A percentile compares a stretch with the other conserved stretches of the same genome.
Evolutionary conservation across 2,888 invertebrate genomes (phyloP).

Genomic region (Tenthredo notha): DNA sequence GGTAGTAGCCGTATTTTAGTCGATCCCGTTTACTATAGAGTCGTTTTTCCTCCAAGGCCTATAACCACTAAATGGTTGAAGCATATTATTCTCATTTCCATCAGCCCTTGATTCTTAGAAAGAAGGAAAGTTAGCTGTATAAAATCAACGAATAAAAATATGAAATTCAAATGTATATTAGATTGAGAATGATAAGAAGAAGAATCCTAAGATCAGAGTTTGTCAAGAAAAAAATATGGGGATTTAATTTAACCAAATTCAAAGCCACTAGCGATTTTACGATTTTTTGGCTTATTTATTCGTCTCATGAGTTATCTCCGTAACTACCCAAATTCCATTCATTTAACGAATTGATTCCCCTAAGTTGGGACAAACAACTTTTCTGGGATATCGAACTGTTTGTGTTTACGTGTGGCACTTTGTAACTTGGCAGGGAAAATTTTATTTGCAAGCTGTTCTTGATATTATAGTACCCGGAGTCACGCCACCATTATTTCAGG

Average conservation of each 20-base stretch:
- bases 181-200: not conserved
- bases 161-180: not conserved
- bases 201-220: not conserved
- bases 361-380: not conserved
- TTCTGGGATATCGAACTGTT: constrained; percentile 13
- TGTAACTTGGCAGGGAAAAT: constrained; percentile 6
- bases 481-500: not conserved
- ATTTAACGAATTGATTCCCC: not conserved
- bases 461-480: not conserved
- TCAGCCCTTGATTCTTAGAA: not conserved
- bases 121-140: not conserved
- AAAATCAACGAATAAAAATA: not conserved
- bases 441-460: not conserved
- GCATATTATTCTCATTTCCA: not conserved
- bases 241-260: constrained; percentile 20
- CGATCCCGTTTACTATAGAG: not conserved
- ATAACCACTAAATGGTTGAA: constrained; percentile 1
- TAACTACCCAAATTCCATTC: not conserved
- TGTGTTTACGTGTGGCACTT: constrained; percentile 24
- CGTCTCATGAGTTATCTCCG: not conserved
- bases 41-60: not conserved
- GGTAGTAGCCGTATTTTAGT: constrained; percentile 6
- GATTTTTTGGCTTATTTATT: not conserved
- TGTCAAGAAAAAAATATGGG: not conserved
- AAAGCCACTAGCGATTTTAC: not conserved